Evolutionary conservation across 2,888 invertebrate species (phyloP), one percentile per base, ranked within the genome.

Genomic region (Proisotoma minuta): DNA sequence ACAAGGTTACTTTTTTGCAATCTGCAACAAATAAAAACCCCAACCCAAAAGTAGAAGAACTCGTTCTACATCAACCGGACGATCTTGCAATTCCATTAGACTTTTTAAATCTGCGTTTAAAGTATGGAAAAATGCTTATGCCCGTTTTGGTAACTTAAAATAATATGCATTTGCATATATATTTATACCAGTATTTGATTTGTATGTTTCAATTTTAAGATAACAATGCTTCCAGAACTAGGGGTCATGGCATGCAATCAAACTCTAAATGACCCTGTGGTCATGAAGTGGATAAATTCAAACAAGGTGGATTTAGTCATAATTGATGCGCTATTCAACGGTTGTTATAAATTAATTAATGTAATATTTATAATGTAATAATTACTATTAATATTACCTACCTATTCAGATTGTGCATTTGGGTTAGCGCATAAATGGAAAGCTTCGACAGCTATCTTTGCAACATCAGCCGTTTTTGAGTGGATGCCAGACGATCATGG

Each of bases 401-500:
- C n/a, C n/a, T n/a, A n/a, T n/a, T n/a, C n/a, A n/a, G 68, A 68
- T 28, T 68, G 68, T 52, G 65, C 39, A 0, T 58, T 63, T 4
- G 68, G 68, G 1, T 48, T 68, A 12, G 68, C 65, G 1, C 49
- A 56, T 29, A 63, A 68, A 18, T 68, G 65, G 59, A 60, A 61
- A 12, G 65, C 68, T 1, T 59, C 63, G 34, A 57, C 56, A 4
- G 28, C 54, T 10, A 29, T 65, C 1, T 68, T 68, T 48, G 59
- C 54, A 52, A 68, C 68, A 1, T 59, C 63, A n/a, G 51, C 61
- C 22, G 27, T 65, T 0, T 59, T 63, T 5, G 68, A 65, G n/a
- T 69, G 63, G 66, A 60, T 60, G n/a, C 58, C 63, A 1, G 68
- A 68, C 27, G 39, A 18, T 1, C 61, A 63, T 24, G 65, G 68